Base-by-base conservation (phyloP, 2,888 invertebrate species). In the Cheilosia soror region DNA sequence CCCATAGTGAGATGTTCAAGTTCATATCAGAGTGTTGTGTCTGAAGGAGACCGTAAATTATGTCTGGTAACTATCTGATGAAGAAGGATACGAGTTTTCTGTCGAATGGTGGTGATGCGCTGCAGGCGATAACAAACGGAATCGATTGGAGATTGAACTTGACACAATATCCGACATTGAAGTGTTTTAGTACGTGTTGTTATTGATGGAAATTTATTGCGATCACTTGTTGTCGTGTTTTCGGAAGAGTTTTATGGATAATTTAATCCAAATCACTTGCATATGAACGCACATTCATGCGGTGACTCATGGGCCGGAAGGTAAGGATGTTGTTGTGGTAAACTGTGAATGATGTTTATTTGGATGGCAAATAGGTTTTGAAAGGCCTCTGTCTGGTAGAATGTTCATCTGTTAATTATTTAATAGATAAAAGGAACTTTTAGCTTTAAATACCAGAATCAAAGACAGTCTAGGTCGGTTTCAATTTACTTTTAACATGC, bases 151-250 rank as follows among this genome's bases (percentile, higher is more conserved):
- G 47, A 47, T 47, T 15, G 15, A 20, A 9, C 47, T 47, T 47
- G 47, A 15, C 47, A n/a, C 47, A 47, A 47, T 15, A 20, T 47
- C 47, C 47, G 47, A 47, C 47, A 47, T 47, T 47, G 47, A 20
- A 47, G 47, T 47, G 15, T 20, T 47, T 15, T 7, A 47, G 47
- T 15, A 47, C 47, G 47, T 47, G 47, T 15, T 15, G 5, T 20
- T 20, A 47, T 20, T 15, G 47, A 15, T 47, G 47, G 9, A 15
- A 47, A 47, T 15, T 47, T 15, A 15, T 47, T 15, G 47, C 47
- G 47, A 47, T 47, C 15, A 47, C 47, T 47, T 47, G 15, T 47
- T 47, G 15, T 47, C 6, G 20, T 47, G 7, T 47, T 44, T 15
- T 6, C 15, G 44, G 15, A 15, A 44, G 15, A 44, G 15, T 44